Percentiles rank a stretch among this genome's conserved stretches.
These are phyloP conservation scores for Danionella cerebrum DNA, from an alignment of 2,113 vertebrate species.

Conservation along the genomic window DNA sequence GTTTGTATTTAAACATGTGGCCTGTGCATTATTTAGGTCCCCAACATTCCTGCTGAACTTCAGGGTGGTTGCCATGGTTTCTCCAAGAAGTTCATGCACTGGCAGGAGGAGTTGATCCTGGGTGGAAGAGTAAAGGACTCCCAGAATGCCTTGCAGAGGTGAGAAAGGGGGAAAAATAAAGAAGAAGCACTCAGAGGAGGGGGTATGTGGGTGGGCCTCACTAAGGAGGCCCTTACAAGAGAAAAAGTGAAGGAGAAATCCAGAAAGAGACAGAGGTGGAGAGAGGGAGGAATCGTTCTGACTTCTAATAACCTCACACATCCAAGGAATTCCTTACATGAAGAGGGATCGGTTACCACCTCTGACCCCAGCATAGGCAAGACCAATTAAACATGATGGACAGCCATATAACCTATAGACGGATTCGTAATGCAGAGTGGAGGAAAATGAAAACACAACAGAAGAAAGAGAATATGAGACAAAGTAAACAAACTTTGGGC, in stretches of 20 bases:
- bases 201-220: conserved; percentile 11
- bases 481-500: conserved; percentile 9
- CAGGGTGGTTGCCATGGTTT: conserved; percentile 91
- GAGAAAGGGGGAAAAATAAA: conserved; percentile 23
- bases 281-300: conserved; percentile 41
- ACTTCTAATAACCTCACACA: conserved; percentile 44
- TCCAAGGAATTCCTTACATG: conserved; percentile 52
- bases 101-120: conserved; percentile 95
- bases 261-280: conserved; percentile 19
- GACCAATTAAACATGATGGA: conserved; percentile 60
- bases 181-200: neutral
- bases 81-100: conserved; percentile 97
- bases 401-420: conserved; percentile 47
- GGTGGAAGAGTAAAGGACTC: conserved; percentile 77
- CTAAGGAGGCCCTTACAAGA: conserved; percentile 12
- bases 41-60: conserved; percentile 74
- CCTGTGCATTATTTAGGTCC: conserved; percentile 60
- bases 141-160: conserved; percentile 84
- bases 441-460: conserved; percentile 26
- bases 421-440: conserved; percentile 38
- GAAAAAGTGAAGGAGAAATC: neutral
- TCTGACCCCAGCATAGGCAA: conserved; percentile 49
- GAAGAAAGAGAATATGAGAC: neutral
- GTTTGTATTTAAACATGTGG: neutral
- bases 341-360: conserved; percentile 51